A percentile compares a stretch with the other conserved stretches of the same genome.
phyloP scores from a whole-genome alignment of 2,113 vertebrate species.

The Ploceus nigricollis region DNA sequence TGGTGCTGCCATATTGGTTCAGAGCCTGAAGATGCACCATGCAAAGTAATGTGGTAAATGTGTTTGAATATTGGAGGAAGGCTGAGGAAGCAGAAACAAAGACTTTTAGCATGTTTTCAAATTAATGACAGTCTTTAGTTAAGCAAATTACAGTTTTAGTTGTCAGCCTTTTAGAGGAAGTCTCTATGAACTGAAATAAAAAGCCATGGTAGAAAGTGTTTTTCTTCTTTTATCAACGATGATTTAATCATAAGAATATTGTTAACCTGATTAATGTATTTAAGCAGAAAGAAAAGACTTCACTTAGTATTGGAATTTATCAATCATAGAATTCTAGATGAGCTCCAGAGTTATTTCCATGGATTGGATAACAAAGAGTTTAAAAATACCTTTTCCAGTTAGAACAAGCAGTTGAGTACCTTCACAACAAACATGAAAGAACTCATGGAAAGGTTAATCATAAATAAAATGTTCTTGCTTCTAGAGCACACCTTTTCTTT shows the following conservation, averaged over 20 bases:
- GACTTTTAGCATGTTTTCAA: not conserved
- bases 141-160: not conserved
- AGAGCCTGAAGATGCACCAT: not conserved
- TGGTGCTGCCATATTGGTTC: not conserved
- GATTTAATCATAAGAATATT: slow-evolving; percentile 65
- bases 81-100: not conserved
- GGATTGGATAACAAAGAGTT: slow-evolving; percentile 60
- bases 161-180: not conserved
- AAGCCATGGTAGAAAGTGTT: not conserved
- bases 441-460: not conserved
- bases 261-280: slow-evolving; percentile 66
- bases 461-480: not conserved
- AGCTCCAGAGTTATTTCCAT: slow-evolving; percentile 57
- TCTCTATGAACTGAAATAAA: not conserved
- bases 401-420: slow-evolving; percentile 53
- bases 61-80: not conserved
- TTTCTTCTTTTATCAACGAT: slow-evolving; percentile 48
- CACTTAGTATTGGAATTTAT: slow-evolving; percentile 72
- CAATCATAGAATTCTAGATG: slow-evolving; percentile 60
- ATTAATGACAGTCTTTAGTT: not conserved
- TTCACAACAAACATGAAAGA: slow-evolving; percentile 66
- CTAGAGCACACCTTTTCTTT: not conserved
- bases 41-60: not conserved
- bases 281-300: slow-evolving; percentile 64
- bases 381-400: slow-evolving; percentile 68